Conservation (phyloP, 2,888 invertebrate genomes). For the Tachina lurida region DNA sequence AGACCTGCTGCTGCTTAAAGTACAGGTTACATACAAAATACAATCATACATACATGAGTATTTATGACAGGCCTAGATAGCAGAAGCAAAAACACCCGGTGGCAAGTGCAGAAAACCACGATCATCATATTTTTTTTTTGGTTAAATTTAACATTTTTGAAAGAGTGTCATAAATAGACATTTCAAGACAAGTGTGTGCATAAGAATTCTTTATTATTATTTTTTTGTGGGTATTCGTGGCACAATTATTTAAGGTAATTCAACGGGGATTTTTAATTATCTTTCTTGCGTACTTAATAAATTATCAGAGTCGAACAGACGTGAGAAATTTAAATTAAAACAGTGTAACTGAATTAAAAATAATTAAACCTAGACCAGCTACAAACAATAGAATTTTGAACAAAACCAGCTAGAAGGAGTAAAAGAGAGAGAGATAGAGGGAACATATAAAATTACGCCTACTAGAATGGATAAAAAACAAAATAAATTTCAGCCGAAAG, state of each 20-base stretch:
- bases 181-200: neutral
- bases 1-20: neutral
- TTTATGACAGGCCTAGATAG: neutral
- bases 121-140: conserved; percentile 20
- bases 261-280: conserved; percentile 38
- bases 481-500: conserved; percentile 31
- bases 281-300: conserved; percentile 23
- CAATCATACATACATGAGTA: neutral
- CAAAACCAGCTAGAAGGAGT: no score
- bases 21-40: neutral
- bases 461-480: conserved; percentile 22
- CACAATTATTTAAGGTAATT: conserved; percentile 46
- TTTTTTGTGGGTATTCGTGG: neutral
- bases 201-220: neutral
- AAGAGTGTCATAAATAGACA: neutral
- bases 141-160: neutral
- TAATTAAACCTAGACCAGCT: conserved; percentile 43
- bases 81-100: neutral
- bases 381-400: conserved; percentile 53
- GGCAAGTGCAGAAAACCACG: conserved; percentile 35
- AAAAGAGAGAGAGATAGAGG: neutral
- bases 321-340: conserved; percentile 61
- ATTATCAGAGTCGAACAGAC: conserved; percentile 41
- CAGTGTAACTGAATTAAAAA: conserved; percentile 52
- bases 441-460: conserved; percentile 56